phyloP scores from a whole-genome alignment of 2,888 invertebrate genomes.

The Campoletis raptor region DNA sequence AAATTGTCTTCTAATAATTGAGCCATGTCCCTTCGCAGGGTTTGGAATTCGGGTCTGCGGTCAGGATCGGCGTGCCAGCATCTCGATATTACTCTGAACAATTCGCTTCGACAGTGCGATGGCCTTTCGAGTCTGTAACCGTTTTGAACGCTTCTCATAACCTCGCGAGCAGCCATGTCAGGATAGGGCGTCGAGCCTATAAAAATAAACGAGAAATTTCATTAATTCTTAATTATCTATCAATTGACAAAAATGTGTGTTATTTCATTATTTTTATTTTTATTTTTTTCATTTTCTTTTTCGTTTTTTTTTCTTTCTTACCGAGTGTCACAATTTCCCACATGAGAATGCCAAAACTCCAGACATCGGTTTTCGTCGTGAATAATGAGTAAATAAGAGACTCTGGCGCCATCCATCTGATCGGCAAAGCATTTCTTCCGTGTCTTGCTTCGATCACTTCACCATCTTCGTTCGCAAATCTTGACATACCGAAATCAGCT shows the following conservation, averaged over 20 bases:
- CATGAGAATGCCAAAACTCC: conserved; percentile 94
- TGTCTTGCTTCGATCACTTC: conserved; percentile 86
- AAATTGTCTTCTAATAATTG: conserved; percentile 88
- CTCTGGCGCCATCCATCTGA: conserved; percentile 95
- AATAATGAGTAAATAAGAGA: conserved; percentile 92
- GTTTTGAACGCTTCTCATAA: conserved; percentile 92
- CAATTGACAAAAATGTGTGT: background rate
- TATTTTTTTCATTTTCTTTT: too few species aligned
- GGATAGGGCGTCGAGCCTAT: conserved; percentile 94
- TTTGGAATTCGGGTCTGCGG: conserved; percentile 90
- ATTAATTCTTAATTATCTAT: background rate
- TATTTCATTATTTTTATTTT: conserved; percentile 10
- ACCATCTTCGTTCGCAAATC: conserved; percentile 87
- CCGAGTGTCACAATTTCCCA: conserved; percentile 96
- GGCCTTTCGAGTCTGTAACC: conserved; percentile 93
- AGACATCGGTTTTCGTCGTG: conserved; percentile 93
- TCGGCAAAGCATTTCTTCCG: conserved; percentile 88
- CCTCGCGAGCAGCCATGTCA: conserved; percentile 93
- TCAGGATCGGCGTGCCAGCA: conserved; percentile 90
- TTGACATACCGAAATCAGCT: conserved; percentile 95
- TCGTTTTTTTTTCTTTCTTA: conserved; percentile 77
- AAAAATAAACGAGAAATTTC: background rate
- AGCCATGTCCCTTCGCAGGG: conserved; percentile 87
- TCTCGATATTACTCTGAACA: conserved; percentile 88
- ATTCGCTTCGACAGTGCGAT: conserved; percentile 91